Evolutionary conservation across 37 sponge, comb jelly and placozoan species (phyloP).

Genomic region (Axinella damicornis): DNA sequence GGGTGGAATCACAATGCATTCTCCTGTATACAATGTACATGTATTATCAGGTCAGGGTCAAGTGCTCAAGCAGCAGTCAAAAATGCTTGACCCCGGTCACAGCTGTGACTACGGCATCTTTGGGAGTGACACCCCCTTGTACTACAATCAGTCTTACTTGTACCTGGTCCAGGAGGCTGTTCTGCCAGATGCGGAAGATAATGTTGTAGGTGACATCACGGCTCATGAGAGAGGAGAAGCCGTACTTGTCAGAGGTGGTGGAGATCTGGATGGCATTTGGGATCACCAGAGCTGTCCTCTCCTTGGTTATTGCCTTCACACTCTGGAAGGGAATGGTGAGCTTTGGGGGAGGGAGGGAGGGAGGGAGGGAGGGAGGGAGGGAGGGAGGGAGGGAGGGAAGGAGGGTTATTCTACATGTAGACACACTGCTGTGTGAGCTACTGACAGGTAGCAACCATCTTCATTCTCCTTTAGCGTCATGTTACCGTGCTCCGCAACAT

Average conservation of each 20-base stretch:
- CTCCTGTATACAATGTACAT: neutral
- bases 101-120: too few species aligned
- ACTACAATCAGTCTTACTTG: too few species aligned
- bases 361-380: neutral
- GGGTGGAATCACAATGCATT: too few species aligned
- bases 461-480: too few species aligned
- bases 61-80: too few species aligned
- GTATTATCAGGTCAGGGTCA: too few species aligned
- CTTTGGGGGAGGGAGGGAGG: constrained; percentile 40
- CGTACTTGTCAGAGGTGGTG: constrained; percentile 88
- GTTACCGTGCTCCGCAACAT: too few species aligned
- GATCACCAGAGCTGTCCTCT: constrained; percentile 95
- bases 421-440: too few species aligned
- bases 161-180: constrained; percentile 58
- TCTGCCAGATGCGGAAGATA: constrained; percentile 93
- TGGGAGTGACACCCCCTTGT: too few species aligned
- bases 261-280: constrained; percentile 94
- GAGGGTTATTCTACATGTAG: too few species aligned
- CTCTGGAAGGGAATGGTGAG: constrained; percentile 85
- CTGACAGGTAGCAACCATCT: too few species aligned
- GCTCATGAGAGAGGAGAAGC: constrained; percentile 91
- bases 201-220: constrained; percentile 87
- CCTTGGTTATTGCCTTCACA: constrained; percentile 87
- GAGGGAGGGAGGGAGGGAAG: constrained; percentile 6
- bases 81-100: too few species aligned